A percentile compares a stretch with the other conserved stretches of the same genome.
These are phyloP conservation scores for Nibea coibor DNA, from an alignment of 2,113 vertebrate genomes.

Conservation along the genomic window DNA sequence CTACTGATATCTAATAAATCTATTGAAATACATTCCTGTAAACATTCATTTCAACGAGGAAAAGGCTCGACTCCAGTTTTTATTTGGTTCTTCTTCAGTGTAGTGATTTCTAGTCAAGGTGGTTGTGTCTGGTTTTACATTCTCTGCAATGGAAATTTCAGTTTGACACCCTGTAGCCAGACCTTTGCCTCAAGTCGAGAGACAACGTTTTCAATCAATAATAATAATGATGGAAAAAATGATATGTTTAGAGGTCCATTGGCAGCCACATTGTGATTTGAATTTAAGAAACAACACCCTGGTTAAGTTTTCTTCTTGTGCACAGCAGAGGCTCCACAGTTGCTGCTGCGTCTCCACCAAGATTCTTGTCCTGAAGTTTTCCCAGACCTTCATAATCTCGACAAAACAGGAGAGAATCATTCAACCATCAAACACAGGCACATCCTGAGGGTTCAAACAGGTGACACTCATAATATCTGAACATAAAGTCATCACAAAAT, in stretches of 20 bases:
- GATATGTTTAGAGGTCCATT: slow-evolving; percentile 5
- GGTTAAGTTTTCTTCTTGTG: background rate
- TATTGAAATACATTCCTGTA: background rate
- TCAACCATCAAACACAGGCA: background rate
- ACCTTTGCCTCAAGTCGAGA: background rate
- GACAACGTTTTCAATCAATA: background rate
- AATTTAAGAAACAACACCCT: background rate
- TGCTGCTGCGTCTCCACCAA: too few relatives aligned
- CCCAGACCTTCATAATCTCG: background rate
- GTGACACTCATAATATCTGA: background rate
- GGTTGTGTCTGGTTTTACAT: too few relatives aligned
- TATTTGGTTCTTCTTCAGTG: background rate
- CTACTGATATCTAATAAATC: background rate
- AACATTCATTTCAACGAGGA: background rate
- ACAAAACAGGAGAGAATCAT: background rate
- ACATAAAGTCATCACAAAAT: too few relatives aligned
- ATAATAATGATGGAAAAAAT: background rate
- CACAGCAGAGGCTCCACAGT: background rate
- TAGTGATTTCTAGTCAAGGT: too few relatives aligned
- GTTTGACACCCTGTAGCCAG: background rate
- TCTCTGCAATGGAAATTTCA: background rate
- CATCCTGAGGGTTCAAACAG: background rate
- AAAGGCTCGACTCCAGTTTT: background rate
- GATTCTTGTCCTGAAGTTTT: background rate
- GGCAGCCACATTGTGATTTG: background rate